Conservation (phyloP, 2,888 invertebrate genomes). For the Lucinisca nassula region DNA sequence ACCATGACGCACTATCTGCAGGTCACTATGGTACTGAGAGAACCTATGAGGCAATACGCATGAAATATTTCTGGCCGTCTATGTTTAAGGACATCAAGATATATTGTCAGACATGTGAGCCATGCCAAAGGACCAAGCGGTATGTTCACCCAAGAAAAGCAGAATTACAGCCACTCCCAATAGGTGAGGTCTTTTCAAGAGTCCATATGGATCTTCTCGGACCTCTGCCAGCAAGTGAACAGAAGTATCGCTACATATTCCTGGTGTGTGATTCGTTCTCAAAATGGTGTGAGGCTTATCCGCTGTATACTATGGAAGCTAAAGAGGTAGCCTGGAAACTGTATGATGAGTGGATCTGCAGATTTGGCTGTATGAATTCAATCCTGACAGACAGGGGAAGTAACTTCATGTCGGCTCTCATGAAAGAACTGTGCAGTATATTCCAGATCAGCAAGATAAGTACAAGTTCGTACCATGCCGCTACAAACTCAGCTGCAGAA, state of each 20-base stretch:
- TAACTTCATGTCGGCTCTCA: constrained; percentile 49
- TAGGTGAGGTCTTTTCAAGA: constrained; percentile 34
- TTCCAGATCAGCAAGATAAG: constrained; percentile 26
- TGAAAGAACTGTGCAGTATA: constrained; percentile 44
- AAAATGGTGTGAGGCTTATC: constrained; percentile 64
- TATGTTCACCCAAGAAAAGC: constrained; percentile 23
- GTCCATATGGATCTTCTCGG: constrained; percentile 60
- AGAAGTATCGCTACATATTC: constrained; percentile 55
- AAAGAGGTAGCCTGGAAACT: constrained; percentile 39
- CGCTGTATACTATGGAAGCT: constrained; percentile 52
- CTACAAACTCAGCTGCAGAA: constrained; percentile 36
- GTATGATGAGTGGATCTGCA: constrained; percentile 51
- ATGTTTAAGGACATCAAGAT: constrained; percentile 33
- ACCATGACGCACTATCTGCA: constrained; percentile 40
- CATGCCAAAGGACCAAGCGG: constrained; percentile 30
- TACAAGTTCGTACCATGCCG: constrained; percentile 52
- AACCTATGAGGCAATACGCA: constrained; percentile 37
- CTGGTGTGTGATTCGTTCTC: constrained; percentile 58
- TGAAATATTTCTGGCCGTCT: constrained; percentile 39
- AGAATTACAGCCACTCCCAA: constrained; percentile 43
- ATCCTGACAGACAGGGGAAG: constrained; percentile 60
- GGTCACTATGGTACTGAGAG: constrained; percentile 37
- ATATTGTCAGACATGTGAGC: constrained; percentile 31
- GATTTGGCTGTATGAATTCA: constrained; percentile 37
- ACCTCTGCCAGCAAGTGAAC: constrained; percentile 36